phyloP scores from a whole-genome alignment of 2,113 vertebrate genomes.

The Charadrius vociferus region DNA sequence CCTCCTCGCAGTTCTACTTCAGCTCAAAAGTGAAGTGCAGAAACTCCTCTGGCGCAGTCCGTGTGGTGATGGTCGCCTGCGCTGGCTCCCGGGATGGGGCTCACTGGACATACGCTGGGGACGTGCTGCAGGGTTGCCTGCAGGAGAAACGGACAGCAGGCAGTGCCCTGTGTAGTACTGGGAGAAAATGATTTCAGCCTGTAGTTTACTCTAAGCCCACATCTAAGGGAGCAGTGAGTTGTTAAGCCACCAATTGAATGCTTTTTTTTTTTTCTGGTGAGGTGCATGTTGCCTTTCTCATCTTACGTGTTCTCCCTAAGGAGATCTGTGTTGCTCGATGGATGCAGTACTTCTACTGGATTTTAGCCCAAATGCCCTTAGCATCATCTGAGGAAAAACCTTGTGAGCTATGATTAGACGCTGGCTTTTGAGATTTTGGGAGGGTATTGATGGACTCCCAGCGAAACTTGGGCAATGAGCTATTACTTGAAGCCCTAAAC shows the following conservation, averaged over 20 bases:
- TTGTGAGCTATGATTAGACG: background rate
- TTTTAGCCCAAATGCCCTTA: background rate
- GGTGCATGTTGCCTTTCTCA: background rate
- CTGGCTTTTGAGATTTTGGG: background rate
- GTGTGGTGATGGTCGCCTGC: rapidly evolving
- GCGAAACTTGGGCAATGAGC: background rate
- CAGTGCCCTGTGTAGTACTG: background rate
- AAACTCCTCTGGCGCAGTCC: rapidly evolving
- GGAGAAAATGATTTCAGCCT: background rate
- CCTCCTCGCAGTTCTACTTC: rapidly evolving
- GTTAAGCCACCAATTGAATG: background rate
- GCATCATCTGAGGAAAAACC: background rate
- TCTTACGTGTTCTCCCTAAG: rapidly evolving
- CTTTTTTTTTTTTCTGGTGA: background rate
- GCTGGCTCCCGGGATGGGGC: rapidly evolving
- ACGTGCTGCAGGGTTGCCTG: background rate
- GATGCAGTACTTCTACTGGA: background rate
- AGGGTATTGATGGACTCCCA: background rate
- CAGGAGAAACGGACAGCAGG: background rate
- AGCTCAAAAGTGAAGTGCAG: background rate
- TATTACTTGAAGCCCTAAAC: background rate
- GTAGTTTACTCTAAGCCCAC: background rate
- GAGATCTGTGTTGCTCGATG: background rate
- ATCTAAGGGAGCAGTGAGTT: background rate
- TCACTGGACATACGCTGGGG: background rate